Evolutionary conservation across 1,140 invertebrate genomes (phyloP).

Genomic region (Halotydeus destructor): DNA sequence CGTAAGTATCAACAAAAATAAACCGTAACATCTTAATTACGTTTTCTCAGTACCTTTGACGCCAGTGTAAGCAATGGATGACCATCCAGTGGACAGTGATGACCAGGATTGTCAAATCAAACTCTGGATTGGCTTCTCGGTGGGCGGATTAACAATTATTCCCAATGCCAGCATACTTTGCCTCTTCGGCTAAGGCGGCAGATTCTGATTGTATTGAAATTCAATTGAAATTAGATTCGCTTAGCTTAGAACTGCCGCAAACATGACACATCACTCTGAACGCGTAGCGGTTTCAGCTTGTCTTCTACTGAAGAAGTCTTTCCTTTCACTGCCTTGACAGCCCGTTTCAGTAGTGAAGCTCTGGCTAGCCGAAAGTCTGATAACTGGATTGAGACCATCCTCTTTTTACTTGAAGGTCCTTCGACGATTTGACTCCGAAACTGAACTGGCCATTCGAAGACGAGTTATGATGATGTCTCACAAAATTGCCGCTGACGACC

Average conservation of each 20-base stretch:
- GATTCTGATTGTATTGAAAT: slow-evolving; percentile 30
- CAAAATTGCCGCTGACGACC: slow-evolving; percentile 40
- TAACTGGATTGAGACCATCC: slow-evolving; percentile 17
- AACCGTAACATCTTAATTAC: slow-evolving; percentile 18
- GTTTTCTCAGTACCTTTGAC: slow-evolving; percentile 64
- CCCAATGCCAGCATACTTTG: slow-evolving; percentile 66
- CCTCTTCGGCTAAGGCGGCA: slow-evolving; percentile 63
- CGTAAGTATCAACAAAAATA: slow-evolving; percentile 11
- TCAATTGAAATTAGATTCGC: slow-evolving; percentile 2
- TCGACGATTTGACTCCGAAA: slow-evolving; percentile 3
- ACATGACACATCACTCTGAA: slow-evolving; percentile 39
- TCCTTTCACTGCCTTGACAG: slow-evolving; percentile 45
- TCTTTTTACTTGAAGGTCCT: slow-evolving; percentile 12
- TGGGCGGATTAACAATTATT: slow-evolving; percentile 42
- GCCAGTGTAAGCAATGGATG: slow-evolving; percentile 62
- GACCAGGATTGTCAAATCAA: slow-evolving; percentile 49
- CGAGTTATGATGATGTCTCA: slow-evolving; percentile 19
- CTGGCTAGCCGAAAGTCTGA: slow-evolving; percentile 16
- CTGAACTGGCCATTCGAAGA: slow-evolving; percentile 15
- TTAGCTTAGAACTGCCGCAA: slow-evolving; percentile 3
- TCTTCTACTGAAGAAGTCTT: slow-evolving; percentile 46
- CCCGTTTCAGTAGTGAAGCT: slow-evolving; percentile 37
- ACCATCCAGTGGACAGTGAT: slow-evolving; percentile 59
- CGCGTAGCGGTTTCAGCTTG: slow-evolving; percentile 50
- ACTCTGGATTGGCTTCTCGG: slow-evolving; percentile 53